phyloP scores from a whole-genome alignment of 2,888 invertebrate species.

The Gonocerus acuteangulatus region DNA sequence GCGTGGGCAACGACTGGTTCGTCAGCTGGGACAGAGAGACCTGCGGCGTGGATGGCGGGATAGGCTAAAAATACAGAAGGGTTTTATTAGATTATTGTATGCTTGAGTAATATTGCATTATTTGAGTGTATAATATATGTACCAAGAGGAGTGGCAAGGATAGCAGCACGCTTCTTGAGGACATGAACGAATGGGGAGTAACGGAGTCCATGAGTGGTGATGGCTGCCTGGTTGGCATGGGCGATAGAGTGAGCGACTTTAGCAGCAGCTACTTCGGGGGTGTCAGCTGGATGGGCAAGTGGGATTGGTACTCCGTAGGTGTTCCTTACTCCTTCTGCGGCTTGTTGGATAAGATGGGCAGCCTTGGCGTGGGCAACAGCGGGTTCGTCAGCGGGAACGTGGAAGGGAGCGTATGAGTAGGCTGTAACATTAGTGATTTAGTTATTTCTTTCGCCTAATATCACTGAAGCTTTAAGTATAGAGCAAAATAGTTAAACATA shows the following conservation, averaged over 20 bases:
- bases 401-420: background rate
- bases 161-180: slow-evolving; percentile 30
- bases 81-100: too few species aligned
- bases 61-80: slow-evolving; percentile 37
- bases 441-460: too few species aligned
- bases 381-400: slow-evolving; percentile 43
- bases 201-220: slow-evolving; percentile 42
- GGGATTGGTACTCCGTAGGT: slow-evolving; percentile 28
- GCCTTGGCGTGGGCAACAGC: slow-evolving; percentile 42
- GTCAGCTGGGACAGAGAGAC: slow-evolving; percentile 40
- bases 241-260: slow-evolving; percentile 44
- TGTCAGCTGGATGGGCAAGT: slow-evolving; percentile 35
- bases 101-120: too few species aligned
- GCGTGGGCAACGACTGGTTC: slow-evolving; percentile 44
- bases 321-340: slow-evolving; percentile 39
- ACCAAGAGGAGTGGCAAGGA: background rate
- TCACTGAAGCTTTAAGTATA: too few species aligned
- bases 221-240: slow-evolving; percentile 39
- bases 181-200: slow-evolving; percentile 39
- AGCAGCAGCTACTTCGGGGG: slow-evolving; percentile 42
- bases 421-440: background rate
- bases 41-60: slow-evolving; percentile 34
- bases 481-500: too few species aligned
- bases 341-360: slow-evolving; percentile 45
- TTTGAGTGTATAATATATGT: background rate